Base-by-base conservation (phyloP, 1,140 invertebrate species). In the Lepidostoma basale region DNA sequence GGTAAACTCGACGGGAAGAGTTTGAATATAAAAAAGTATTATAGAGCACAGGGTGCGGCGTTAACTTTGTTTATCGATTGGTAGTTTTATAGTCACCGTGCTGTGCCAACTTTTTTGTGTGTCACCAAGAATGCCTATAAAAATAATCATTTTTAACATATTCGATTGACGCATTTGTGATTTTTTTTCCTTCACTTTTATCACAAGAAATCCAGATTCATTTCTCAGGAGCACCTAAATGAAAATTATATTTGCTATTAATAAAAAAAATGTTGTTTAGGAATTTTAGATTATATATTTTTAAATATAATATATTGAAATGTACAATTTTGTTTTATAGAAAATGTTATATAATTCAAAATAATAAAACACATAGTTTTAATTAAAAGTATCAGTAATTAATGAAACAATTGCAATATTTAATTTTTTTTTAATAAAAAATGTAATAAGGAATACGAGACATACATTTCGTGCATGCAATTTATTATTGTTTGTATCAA, bases 1-100 rank as follows among this genome's bases (percentile, higher is more conserved):
- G 67, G 65, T 58, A 75, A 81, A 82, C 69, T 71, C 69, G 16
- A 28, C 63, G 36, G 65, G 65, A 71, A 71, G 69, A 71, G 69
- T 71, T 68, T 65, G 64, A 65, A 42, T 30, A 59, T 58, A 67
- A 60, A 58, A 59, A 45, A 67, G 26, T 59, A 59, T 67, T n/a
- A 36, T 59, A 30, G 54, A 58, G 40, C 64, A 59, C 40, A 36
- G 64, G 64, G 52, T 30, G 54, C 42, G 54, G 64, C 20, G 64
- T 23, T 59, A 67, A 60, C 39, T 67, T 67, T 33, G 33, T 59
- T 23, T 54, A 67, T 67, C 42, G 64, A 60, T 67, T 59, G 52
- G 59, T 67, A 36, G 54, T 47, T 65, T 67, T 60, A 67, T 60
- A 54, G 28, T n/a, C n/a, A n/a, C n/a, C n/a, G 36, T 12, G 54